A percentile compares a stretch with the other conserved stretches of the same genome.
phyloP scores from a whole-genome alignment of 2,113 vertebrate species.

The Diphyllodes magnificus region DNA sequence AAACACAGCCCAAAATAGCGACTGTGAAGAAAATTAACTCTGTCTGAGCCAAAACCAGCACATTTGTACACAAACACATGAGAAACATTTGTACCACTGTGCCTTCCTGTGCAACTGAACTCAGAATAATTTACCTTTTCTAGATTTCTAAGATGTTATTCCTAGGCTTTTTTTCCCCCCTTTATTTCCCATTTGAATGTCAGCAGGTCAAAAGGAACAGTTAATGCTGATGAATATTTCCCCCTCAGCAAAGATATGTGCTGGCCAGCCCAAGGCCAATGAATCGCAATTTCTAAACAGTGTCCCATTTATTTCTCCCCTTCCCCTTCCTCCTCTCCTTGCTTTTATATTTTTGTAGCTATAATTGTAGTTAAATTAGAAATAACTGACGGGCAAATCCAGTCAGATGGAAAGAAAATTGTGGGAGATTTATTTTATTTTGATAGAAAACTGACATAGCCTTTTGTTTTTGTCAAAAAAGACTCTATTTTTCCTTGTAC shows the following conservation, averaged over 20 bases:
- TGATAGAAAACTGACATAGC: slow-evolving; percentile 53
- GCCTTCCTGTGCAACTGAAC: neutral
- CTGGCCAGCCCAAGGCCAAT: slow-evolving; percentile 37
- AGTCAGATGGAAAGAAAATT: slow-evolving; percentile 62
- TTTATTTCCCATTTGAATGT: slow-evolving; percentile 23
- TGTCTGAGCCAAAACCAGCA: neutral
- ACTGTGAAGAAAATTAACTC: neutral
- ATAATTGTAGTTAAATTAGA: slow-evolving; percentile 66
- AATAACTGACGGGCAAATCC: slow-evolving; percentile 63
- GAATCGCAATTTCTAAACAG: neutral
- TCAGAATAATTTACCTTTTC: neutral
- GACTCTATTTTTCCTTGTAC: slow-evolving; percentile 25
- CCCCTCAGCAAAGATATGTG: slow-evolving; percentile 5
- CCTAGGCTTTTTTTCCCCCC: neutral
- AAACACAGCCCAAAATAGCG: neutral
- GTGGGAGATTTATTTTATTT: slow-evolving; percentile 61
- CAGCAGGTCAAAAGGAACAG: slow-evolving; percentile 53
- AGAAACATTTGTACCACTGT: neutral
- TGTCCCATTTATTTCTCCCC: slow-evolving; percentile 46
- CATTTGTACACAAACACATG: fast-evolving
- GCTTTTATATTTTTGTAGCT: slow-evolving; percentile 33
- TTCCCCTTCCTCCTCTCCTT: neutral
- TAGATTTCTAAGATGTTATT: neutral
- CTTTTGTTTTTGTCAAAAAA: slow-evolving; percentile 66
- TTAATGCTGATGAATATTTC: slow-evolving; percentile 58